Base-by-base conservation (phyloP, 2,888 invertebrate species). In the Brachyptera risi region DNA sequence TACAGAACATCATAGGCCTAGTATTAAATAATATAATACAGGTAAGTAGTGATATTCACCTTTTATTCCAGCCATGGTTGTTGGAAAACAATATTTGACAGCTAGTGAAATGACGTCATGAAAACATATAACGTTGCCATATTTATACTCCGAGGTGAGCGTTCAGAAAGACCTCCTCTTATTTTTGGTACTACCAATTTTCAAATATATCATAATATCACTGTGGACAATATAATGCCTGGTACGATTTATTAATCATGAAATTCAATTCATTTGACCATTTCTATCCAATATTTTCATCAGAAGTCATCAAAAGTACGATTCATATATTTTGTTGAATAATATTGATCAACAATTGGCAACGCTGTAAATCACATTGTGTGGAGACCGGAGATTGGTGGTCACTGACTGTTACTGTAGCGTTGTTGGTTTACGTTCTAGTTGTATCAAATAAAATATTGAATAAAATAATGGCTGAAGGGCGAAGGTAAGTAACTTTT, bases 401-500 rank as follows among this genome's bases (percentile, higher is more conserved):
- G 47, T 42, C 57, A n/a, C 42, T 56, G 23, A 7, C 21, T 35
- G 3, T 13, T 37, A 15, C 35, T 31, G 23, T 37, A 2, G 40
- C 40, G 19, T 42, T 37, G 19, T 31, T 38, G 35, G 13, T 40
- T n/a, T 57, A 11, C 5, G 7, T 44, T 17, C 4, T 15, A 44
- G 44, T 15, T 4, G 4, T 17, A 17, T 37, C 23, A 37, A 31
- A 13, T 13, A 3, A 17, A 54, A 35, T 31, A 54, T 23, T 51
- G 21, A 56, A 59, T 2, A 59, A 65, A 58, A 61, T 71, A 69
- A 76, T 81, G 81, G 80, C 80, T 74, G 81, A 81, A 71, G 80
- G 79, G 72, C 80, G 80, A 74, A 80, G 76, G 81, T 81, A 70
- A 74, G 76, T 71, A 60, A n/a, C n/a, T n/a, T n/a, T n/a, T n/a